phyloP scores from a whole-genome alignment of 2,888 invertebrate genomes.

The Habrosyne pyritoides region DNA sequence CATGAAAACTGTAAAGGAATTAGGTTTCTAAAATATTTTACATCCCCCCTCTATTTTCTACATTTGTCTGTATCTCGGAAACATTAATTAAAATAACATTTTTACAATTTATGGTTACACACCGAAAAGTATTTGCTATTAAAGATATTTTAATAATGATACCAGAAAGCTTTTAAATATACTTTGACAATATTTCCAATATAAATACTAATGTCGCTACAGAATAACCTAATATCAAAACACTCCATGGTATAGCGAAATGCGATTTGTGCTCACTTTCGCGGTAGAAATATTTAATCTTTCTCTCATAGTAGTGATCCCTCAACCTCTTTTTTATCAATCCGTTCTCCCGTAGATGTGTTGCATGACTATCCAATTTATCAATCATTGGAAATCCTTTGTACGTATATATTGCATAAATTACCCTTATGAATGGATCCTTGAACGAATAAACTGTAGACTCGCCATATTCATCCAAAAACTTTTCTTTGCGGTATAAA shows the following conservation, averaged over 20 bases:
- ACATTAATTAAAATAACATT: too few relatives aligned
- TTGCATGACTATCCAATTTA: constrained; percentile 30
- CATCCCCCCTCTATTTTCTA: too few relatives aligned
- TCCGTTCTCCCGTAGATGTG: constrained; percentile 53
- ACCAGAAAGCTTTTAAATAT: background rate
- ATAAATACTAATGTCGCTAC: background rate
- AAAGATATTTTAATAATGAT: background rate
- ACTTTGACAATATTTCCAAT: background rate
- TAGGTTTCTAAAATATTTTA: too few relatives aligned
- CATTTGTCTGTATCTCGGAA: too few relatives aligned
- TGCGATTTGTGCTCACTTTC: constrained; percentile 7
- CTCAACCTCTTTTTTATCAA: constrained; percentile 33
- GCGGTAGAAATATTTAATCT: constrained; percentile 24
- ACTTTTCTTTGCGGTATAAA: constrained; percentile 37
- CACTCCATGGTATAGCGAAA: background rate
- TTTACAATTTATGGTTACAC: too few relatives aligned
- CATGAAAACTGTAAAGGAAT: too few relatives aligned
- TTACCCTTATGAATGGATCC: constrained; percentile 43
- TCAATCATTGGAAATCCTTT: constrained; percentile 59
- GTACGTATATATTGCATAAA: constrained; percentile 56
- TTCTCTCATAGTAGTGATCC: constrained; percentile 27
- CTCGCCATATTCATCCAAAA: constrained; percentile 40
- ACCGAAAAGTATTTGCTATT: too few relatives aligned
- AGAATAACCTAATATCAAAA: background rate
- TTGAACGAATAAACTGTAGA: constrained; percentile 32